Evolutionary conservation across 2,113 vertebrate species (phyloP).

Genomic region (Pristiophorus japonicus): DNA sequence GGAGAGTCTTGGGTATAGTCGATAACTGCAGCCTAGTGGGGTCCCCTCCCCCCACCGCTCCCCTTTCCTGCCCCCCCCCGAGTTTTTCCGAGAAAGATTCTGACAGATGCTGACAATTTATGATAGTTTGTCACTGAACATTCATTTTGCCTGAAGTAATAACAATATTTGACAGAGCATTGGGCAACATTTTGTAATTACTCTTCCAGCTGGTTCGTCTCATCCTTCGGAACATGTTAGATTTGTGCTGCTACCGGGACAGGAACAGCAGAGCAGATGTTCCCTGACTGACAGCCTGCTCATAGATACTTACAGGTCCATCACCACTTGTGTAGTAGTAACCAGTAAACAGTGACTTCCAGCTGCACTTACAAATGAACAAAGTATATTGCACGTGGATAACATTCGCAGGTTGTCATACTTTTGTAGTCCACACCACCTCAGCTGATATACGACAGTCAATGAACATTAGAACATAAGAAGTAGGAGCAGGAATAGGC

Average conservation of each 20-base stretch:
- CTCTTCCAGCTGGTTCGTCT: constrained; percentile 10
- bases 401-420: background rate
- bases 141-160: constrained; percentile 29
- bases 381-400: background rate
- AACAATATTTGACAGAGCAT: constrained; percentile 27
- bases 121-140: background rate
- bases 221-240: background rate
- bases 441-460: background rate
- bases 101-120: background rate
- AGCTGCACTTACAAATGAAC: background rate
- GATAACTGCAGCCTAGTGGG: background rate
- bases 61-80: background rate
- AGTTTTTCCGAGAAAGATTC: background rate
- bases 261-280: constrained; percentile 6
- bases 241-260: background rate
- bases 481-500: no score
- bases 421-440: background rate
- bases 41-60: background rate
- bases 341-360: background rate
- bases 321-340: background rate
- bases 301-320: background rate
- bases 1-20: background rate
- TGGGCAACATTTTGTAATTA: constrained; percentile 21
- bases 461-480: no score
- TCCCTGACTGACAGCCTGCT: background rate